phyloP scores from a whole-genome alignment of 2,888 invertebrate species.

The Drosophila peninsularis region DNA sequence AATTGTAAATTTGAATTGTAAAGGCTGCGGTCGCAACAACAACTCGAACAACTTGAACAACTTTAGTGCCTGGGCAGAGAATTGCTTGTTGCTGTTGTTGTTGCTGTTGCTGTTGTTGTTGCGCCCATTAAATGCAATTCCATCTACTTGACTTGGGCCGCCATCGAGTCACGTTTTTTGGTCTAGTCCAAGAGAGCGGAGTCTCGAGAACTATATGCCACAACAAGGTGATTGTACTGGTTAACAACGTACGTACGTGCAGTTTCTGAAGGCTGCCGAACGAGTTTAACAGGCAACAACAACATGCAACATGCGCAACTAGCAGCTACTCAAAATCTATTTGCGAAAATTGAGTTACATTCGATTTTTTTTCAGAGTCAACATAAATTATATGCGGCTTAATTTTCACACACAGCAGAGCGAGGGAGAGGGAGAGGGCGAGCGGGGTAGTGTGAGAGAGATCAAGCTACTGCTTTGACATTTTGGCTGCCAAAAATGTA shows the following conservation, averaged over 20 bases:
- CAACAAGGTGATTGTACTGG: constrained; percentile 71
- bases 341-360: constrained; percentile 72
- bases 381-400: constrained; percentile 75
- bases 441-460: neutral
- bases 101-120: constrained; percentile 31
- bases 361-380: constrained; percentile 76
- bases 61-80: constrained; percentile 53
- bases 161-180: constrained; percentile 70
- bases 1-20: constrained; percentile 72
- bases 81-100: constrained; percentile 41
- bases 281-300: constrained; percentile 54
- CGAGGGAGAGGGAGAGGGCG: neutral
- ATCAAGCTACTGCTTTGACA: constrained; percentile 49
- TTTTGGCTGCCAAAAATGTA: constrained; percentile 37
- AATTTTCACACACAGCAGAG: constrained; percentile 55
- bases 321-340: constrained; percentile 52
- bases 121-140: constrained; percentile 78
- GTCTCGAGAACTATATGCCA: constrained; percentile 15
- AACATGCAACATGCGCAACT: constrained; percentile 2
- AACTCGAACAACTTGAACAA: constrained; percentile 43
- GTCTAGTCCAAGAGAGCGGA: constrained; percentile 38
- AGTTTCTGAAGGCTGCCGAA: constrained; percentile 77
- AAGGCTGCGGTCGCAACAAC: constrained; percentile 39
- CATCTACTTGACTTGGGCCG: constrained; percentile 67
- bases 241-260: constrained; percentile 72